Evolutionary conservation across 92 coral and sea anemone species (phyloP), one percentile per base, ranked within the genome.

Genomic region (Epizoanthus scotinus): DNA sequence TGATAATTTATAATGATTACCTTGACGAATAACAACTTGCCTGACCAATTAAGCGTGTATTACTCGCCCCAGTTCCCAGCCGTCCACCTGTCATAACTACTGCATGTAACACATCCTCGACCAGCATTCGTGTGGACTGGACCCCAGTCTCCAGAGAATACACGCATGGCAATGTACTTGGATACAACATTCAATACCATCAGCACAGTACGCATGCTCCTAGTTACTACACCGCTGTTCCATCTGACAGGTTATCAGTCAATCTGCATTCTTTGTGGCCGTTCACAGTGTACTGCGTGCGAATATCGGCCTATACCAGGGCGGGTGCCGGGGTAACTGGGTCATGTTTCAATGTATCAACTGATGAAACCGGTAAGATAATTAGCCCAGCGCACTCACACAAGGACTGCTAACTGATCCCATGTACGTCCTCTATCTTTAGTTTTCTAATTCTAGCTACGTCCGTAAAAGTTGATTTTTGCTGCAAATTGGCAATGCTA

Each of bases 321-420:
- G 50, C 71, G 62, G 88, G 84, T 42, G 47, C 53, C 0, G 78
- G 88, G 29, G 71, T 28, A 53, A 59, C 63, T 21, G 67, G 84
- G 14, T 19, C 22, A 12, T 67, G 64, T 44, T 61, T 27, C 38
- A 8, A 69, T 22, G 74, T 70, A 3, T 78, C 66, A 10, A 85
- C 88, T 28, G 88, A 85, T 50, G 88, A 85, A 15, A 77, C 74
- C 20, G 84, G 88, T 85, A 70, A 19, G 38, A 9, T 15, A 47
- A 9, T 3, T 47, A 15, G 12, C 52, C 14, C 13, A 47, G 17
- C 15, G 10, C 52, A 47, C 52, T 47, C 52, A 12, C 14, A 34
- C 2, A 34, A 34, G 40, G 6, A 6, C 40, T 3, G 40, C 40
- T 34, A 34, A 0, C 40, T 2, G 40, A 6, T 34, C 40, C 6